A percentile compares a stretch with the other conserved stretches of the same genome.
Conservation (phyloP, 2,888 invertebrate genomes). For the Stratiomys singularior region DNA sequence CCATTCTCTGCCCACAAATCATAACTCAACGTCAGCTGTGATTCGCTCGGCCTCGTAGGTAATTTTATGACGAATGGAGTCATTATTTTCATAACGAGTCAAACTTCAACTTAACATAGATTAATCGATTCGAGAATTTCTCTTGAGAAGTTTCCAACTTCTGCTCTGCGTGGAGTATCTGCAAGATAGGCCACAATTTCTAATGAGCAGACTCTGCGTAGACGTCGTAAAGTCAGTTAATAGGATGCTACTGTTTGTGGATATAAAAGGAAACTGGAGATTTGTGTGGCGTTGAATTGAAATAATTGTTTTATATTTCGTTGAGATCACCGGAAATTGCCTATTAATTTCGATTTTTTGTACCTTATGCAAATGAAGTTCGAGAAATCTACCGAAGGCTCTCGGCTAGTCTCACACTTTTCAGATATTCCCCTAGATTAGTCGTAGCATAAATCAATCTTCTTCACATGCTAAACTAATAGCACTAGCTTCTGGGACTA, state of each 20-base stretch:
- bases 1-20: neutral
- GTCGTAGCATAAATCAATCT: neutral
- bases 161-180: neutral
- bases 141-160: neutral
- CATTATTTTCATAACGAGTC: constrained; percentile 3
- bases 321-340: neutral
- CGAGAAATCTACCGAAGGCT: neutral
- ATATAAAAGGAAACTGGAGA: too few species aligned
- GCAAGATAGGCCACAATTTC: neutral
- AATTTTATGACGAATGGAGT: constrained; percentile 1
- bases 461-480: too few species aligned
- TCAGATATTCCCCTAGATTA: neutral
- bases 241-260: neutral
- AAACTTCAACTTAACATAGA: constrained; percentile 6
- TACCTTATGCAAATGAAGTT: neutral
- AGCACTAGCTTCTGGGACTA: too few species aligned
- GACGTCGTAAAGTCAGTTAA: neutral
- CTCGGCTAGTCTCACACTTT: neutral
- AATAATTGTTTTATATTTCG: too few species aligned
- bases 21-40: constrained; percentile 20
- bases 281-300: too few species aligned
- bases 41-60: neutral
- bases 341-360: neutral
- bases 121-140: constrained; percentile 14
- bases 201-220: neutral